A percentile compares a stretch with the other conserved stretches of the same genome.
Evolutionary conservation across 2,797 vertebrate genomes (phyloP).

Genomic region (Synanceia verrucosa): DNA sequence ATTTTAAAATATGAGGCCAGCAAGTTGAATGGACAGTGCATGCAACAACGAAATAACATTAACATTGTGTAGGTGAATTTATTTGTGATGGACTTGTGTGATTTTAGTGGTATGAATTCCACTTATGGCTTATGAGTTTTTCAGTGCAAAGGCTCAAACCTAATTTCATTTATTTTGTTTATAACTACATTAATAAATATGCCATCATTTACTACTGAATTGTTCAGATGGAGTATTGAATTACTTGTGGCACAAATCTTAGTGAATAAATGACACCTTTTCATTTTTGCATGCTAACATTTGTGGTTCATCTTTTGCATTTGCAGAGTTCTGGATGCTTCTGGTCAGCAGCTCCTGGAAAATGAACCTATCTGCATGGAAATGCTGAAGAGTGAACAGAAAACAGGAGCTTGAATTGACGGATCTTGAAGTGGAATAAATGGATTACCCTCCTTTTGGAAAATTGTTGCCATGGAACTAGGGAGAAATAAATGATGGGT

Average conservation of each 20-base stretch:
- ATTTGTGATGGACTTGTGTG: neutral
- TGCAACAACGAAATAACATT: neutral
- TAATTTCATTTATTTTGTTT: neutral
- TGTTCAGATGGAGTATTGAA: neutral
- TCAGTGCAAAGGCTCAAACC: neutral
- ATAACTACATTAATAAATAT: neutral
- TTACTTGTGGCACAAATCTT: neutral
- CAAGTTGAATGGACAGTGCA: neutral
- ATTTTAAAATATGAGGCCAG: constrained; percentile 42
- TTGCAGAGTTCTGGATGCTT: constrained; percentile 67
- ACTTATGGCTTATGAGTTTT: neutral
- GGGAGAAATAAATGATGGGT: constrained; percentile 67
- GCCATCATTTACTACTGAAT: neutral
- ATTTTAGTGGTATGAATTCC: neutral
- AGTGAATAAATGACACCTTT: neutral
- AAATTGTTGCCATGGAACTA: constrained; percentile 72
- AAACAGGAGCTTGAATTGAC: constrained; percentile 54
- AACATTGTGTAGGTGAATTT: constrained; percentile 9
- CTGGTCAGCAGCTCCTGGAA: constrained; percentile 61
- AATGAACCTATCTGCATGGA: constrained; percentile 65
- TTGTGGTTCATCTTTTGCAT: constrained; percentile 59
- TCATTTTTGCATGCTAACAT: constrained; percentile 25
- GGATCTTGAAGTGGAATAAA: constrained; percentile 73
- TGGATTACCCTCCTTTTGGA: constrained; percentile 73
- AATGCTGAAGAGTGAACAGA: constrained; percentile 62